Conservation (phyloP, 2,113 vertebrate genomes). For the Strigops habroptila region DNA sequence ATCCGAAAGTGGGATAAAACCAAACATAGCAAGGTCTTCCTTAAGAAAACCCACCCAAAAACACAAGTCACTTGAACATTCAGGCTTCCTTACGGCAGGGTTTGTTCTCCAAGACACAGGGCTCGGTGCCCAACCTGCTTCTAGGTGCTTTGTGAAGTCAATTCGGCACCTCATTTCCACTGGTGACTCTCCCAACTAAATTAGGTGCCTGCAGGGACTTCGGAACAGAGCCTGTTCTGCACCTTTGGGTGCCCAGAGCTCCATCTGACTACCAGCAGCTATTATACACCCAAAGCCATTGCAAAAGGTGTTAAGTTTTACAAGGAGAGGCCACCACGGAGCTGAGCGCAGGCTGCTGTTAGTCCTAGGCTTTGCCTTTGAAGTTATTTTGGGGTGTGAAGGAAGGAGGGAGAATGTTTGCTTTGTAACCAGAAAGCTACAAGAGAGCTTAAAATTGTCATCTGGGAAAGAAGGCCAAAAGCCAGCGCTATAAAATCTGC, state of each 20-base stretch:
- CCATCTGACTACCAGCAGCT: background rate
- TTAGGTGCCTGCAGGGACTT: background rate
- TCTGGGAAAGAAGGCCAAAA: background rate
- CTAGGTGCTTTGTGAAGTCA: background rate
- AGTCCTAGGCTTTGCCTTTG: background rate
- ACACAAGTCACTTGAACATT: background rate
- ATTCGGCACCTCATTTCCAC: background rate
- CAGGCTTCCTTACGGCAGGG: accelerated
- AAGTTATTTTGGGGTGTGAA: background rate
- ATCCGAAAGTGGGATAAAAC: accelerated
- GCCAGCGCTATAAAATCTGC: background rate
- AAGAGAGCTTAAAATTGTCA: background rate
- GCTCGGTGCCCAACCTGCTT: background rate
- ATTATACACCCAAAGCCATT: background rate
- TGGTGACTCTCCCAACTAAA: background rate
- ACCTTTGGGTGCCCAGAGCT: background rate
- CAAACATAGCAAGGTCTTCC: accelerated
- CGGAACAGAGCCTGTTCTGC: background rate
- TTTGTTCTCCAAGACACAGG: background rate
- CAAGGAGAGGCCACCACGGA: background rate
- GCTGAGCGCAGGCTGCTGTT: background rate
- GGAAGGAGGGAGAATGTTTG: background rate
- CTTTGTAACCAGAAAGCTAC: background rate
- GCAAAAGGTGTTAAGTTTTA: background rate
- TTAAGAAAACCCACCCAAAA: background rate